Base-by-base conservation (phyloP, 2,113 vertebrate genomes). In the Telmatochromis sp. region DNA sequence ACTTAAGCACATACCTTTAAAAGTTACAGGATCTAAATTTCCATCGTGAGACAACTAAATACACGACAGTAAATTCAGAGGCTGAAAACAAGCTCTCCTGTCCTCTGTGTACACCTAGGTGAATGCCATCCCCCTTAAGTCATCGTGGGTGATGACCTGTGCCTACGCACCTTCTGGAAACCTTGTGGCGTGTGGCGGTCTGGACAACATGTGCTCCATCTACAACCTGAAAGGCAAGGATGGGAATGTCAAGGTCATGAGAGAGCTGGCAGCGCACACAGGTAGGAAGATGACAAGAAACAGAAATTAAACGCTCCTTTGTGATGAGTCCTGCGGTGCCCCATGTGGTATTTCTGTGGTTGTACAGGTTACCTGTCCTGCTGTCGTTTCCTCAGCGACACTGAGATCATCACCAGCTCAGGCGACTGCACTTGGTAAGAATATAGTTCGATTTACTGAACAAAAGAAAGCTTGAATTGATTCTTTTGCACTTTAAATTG, bases 131-230 rank as follows among this genome's bases (percentile, higher is more conserved):
- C 98, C 98, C 1, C 96, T 99, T 86, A 98, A 98, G 86, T 99
- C 99, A 5, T 99, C 98, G 2, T 99, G 99, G 99, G 99, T 99
- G 93, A 99, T 99, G 99, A 99, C 99, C 49, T 99, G 99, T 94
- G 95, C 98, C 87, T 99, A 99, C 2, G 98, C 99, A 5, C 98
- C 98, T 2, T 99, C 99, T 1, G 99, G 99, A 82, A 99, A 99
- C 95, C 97, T 98, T 13, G 98, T 99, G 95, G 98, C 99, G 1
- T 99, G 99, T 14, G 99, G 99, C 2, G 99, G 99, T 7, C 96
- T 99, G 88, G 99, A 99, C 96, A 99, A 99, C 94, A 98, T 99
- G 98, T 99, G 99, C 92, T 99, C 99, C 94, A 98, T 99, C 96
- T 99, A 99, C 94, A 99, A 95, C 95, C 97, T 99, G 92, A 98